Conservation (phyloP, 2,113 vertebrate species). For the Centrocercus urophasianus region DNA sequence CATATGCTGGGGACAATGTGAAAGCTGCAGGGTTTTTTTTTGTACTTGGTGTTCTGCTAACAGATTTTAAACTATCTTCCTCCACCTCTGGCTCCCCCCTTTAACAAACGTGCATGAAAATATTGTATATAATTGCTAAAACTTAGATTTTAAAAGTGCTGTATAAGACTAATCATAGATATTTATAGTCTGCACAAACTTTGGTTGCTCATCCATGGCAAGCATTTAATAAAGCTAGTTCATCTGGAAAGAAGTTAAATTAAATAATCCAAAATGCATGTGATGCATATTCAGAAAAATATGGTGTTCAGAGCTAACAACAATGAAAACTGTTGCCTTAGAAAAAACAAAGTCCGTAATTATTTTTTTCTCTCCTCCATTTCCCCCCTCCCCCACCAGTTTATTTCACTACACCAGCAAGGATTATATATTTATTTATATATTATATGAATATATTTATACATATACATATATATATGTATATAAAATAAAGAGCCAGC, state of each 20-base stretch:
- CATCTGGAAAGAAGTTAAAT: conserved; percentile 83
- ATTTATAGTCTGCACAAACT: conserved; percentile 78
- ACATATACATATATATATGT: background rate
- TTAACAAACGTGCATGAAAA: conserved; percentile 57
- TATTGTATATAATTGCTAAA: conserved; percentile 66
- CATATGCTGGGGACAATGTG: background rate
- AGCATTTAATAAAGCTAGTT: conserved; percentile 82
- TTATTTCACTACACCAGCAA: background rate
- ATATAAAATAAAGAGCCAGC: background rate
- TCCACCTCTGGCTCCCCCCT: accelerated
- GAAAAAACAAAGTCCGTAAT: background rate
- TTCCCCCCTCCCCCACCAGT: background rate
- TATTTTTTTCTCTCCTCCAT: background rate
- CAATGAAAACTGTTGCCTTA: conserved; percentile 46
- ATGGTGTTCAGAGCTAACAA: conserved; percentile 60
- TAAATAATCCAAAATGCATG: conserved; percentile 79
- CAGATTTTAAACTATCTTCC: background rate
- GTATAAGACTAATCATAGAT: conserved; percentile 75
- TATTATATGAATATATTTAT: background rate
- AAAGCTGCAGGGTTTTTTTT: background rate
- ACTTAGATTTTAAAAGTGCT: conserved; percentile 68
- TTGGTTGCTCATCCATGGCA: conserved; percentile 79
- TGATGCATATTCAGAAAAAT: conserved; percentile 77
- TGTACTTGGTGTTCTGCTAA: background rate
- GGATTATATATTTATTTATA: background rate